Percentiles rank a stretch among this genome's conserved stretches.
phyloP scores from a whole-genome alignment of 2,888 invertebrate species.

The Cabera pusaria region DNA sequence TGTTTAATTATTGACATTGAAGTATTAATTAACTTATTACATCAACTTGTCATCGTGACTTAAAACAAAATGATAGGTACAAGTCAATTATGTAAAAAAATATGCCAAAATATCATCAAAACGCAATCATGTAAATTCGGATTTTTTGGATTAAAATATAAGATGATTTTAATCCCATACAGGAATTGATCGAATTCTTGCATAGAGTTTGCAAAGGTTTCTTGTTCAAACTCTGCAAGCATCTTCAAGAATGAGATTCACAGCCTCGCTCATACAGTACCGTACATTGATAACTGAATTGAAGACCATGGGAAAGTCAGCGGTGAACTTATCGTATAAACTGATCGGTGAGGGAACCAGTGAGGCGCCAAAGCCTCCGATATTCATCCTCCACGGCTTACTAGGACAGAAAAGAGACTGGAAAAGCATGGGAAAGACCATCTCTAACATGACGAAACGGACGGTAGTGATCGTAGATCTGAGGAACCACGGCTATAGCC shows the following conservation, averaged over 20 bases:
- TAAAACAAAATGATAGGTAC: no score
- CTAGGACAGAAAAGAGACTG: slow-evolving; percentile 95
- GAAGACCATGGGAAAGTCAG: slow-evolving; percentile 31
- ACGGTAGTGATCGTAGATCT: slow-evolving; percentile 93
- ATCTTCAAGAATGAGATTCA: slow-evolving; percentile 1
- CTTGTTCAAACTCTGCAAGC: no score
- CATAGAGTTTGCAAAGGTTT: no score
- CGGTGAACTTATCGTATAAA: slow-evolving; percentile 59
- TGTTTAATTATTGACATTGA: no score
- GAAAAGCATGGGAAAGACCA: slow-evolving; percentile 89
- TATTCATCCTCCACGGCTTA: slow-evolving; percentile 90
- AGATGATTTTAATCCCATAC: no score
- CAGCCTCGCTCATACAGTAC: slow-evolving; percentile 8
- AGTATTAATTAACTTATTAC: no score
- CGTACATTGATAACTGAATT: slow-evolving; percentile 12
- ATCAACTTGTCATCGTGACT: no score
- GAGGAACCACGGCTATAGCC: slow-evolving; percentile 97
- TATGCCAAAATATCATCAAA: no score
- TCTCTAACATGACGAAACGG: slow-evolving; percentile 87
- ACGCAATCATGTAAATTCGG: background rate
- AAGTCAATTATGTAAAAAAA: no score
- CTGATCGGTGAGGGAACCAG: slow-evolving; percentile 46
- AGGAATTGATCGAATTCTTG: no score
- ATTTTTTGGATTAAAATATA: no score
- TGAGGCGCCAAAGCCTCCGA: slow-evolving; percentile 46